Evolutionary conservation across 2,113 vertebrate genomes (phyloP), one percentile per base, ranked within the genome.

Genomic region (Brevimyrus niger): DNA sequence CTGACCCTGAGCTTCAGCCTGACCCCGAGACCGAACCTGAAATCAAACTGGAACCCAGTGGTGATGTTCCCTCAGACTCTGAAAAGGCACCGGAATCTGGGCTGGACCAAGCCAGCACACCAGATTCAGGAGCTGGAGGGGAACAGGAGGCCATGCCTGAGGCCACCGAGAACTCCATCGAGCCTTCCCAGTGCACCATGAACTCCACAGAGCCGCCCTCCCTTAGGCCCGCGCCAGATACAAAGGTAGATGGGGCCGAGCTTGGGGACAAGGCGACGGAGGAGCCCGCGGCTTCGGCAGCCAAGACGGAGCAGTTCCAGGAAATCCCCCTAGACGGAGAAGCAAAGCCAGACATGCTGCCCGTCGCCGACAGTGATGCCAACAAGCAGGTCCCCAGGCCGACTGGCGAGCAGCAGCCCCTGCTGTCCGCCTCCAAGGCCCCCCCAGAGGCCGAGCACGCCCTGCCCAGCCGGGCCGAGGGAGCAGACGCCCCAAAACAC

Each of bases 311-410:
- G 58, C 89, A 19, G 42, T 90, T 92, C 89, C 93, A 92, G 58
- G 92, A 93, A 7, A 15, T 94, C 85, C 85, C 90, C 3, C 89
- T 93, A 87, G 92, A 93, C 3, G 92, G 86, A 85, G 90, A 92
- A 0, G 89, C 80, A 27, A 86, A 86, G 27, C 80, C 91, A 55
- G 90, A 90, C 31, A 84, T 51, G 4, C 90, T 85, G 58, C 50
- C 50, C 13, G 55, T 11, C 8, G 42, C 48, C 8, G 89, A 87
- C 35, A 73, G 44, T 35, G 76, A 27, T 17, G 35, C 46, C 27
- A 55, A 23, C 9, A 69, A 42, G 61, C 58, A 46, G 44, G 58
- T 23, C 11, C 53, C 83, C n/a, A 55, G 53, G n/a, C 21, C 31
- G 17, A 35, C 35, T 0, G 2, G 47, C 17, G 89, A 90, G 61